These are phyloP conservation scores for Penaeus japonicus DNA, from an alignment of 1,140 invertebrate species.

Conservation along the genomic window DNA sequence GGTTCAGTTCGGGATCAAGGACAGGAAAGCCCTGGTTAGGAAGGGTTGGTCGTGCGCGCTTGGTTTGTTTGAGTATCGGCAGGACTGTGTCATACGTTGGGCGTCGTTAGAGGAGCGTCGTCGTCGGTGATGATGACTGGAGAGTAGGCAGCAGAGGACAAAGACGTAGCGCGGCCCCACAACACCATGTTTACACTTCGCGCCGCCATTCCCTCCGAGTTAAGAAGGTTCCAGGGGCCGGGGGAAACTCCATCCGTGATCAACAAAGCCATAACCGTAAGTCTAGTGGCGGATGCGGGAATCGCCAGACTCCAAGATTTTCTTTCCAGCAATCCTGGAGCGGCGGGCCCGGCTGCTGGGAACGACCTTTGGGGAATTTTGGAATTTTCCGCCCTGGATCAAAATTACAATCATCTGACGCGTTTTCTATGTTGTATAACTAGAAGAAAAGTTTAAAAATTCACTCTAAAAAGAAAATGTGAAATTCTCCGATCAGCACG, in stretches of 20 bases:
- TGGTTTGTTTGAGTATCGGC: no score
- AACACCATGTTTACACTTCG: slow-evolving; percentile 19
- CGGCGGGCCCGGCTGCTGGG: slow-evolving; percentile 4
- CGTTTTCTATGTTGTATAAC: neutral
- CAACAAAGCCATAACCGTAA: slow-evolving; percentile 47
- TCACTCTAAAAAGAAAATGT: no score
- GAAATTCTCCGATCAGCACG: no score
- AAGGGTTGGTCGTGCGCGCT: no score
- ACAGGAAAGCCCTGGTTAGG: no score
- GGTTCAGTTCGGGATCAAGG: no score
- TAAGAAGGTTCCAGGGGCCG: slow-evolving; percentile 23
- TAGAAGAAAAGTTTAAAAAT: no score
- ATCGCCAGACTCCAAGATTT: slow-evolving; percentile 33
- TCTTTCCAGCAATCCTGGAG: slow-evolving; percentile 32
- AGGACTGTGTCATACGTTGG: no score
- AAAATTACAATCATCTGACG: neutral
- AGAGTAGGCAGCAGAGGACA: neutral
- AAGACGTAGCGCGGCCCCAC: neutral
- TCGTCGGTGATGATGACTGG: neutral
- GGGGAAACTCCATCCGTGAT: slow-evolving; percentile 40
- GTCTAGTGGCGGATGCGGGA: slow-evolving; percentile 34
- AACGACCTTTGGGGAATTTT: slow-evolving; percentile 4
- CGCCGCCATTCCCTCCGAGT: slow-evolving; percentile 15
- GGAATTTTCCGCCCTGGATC: neutral
- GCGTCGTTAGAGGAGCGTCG: neutral